These are phyloP conservation scores for Acanthosepion lycidas DNA, from an alignment of 2,888 invertebrate genomes.

Conservation along the genomic window DNA sequence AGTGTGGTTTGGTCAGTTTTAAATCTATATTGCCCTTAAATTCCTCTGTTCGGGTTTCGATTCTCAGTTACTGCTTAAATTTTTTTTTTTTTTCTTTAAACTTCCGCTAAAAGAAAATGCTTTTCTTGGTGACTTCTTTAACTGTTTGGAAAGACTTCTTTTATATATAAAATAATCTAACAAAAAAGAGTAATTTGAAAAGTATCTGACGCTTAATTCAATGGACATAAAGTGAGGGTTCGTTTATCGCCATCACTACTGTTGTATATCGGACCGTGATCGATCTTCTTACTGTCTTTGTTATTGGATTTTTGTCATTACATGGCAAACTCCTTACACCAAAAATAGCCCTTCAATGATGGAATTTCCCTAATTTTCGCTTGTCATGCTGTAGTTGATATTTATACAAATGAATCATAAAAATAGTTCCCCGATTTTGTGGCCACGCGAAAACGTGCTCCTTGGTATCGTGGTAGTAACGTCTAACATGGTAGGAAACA, in stretches of 20 bases:
- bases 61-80: neutral
- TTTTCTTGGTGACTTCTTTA: neutral
- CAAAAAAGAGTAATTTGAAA: neutral
- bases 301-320: neutral
- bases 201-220: neutral
- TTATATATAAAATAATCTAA: neutral
- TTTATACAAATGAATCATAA: neutral
- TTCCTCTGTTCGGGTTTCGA: neutral
- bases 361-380: neutral
- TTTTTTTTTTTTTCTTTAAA: neutral
- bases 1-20: no score
- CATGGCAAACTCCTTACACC: neutral
- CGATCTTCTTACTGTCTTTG: neutral
- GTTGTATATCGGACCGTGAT: neutral
- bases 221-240: neutral
- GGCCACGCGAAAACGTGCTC: conserved; percentile 25
- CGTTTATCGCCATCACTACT: neutral
- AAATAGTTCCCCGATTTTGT: conserved; percentile 37
- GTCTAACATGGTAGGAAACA: conserved; percentile 35
- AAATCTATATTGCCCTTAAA: no score
- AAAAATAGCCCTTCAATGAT: neutral
- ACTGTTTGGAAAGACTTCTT: neutral
- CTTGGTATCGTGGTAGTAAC: conserved; percentile 46
- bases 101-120: neutral
- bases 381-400: neutral